Evolutionary conservation across 2,113 vertebrate genomes (phyloP).

Genomic region (Damaliscus lunatus): DNA sequence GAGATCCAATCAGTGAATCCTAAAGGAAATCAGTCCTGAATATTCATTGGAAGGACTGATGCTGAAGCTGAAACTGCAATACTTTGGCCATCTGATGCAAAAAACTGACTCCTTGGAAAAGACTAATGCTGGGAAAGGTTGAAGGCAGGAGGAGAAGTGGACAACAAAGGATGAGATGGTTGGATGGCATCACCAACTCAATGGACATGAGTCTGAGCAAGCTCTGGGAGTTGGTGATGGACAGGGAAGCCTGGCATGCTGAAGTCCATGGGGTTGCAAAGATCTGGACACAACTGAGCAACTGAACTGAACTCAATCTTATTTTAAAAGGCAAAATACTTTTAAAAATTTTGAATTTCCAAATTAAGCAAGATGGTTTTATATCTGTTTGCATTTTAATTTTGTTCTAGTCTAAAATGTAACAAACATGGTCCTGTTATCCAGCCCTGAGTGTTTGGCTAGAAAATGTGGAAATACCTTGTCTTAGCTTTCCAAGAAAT

Average conservation of each 20-base stretch:
- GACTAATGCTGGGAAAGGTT: background rate
- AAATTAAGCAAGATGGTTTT: background rate
- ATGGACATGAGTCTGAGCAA: background rate
- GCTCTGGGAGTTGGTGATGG: background rate
- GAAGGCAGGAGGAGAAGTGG: background rate
- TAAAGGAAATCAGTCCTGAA: background rate
- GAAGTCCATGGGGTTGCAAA: background rate
- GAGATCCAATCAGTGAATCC: background rate
- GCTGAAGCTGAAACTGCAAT: background rate
- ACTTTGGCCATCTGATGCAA: background rate
- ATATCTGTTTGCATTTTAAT: background rate
- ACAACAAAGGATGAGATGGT: background rate
- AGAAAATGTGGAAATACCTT: background rate
- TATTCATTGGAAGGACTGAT: background rate
- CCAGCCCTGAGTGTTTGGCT: background rate
- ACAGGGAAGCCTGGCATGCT: background rate
- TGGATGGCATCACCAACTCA: background rate
- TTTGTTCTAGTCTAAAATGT: constrained; percentile 2
- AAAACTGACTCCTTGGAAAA: background rate
- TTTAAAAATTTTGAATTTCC: constrained; percentile 11
- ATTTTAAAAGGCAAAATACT: background rate
- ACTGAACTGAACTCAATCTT: background rate
- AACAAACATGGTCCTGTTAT: background rate
- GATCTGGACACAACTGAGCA: background rate
- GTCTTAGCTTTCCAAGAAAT: constrained; percentile 27